Evolutionary conservation across 1,140 invertebrate genomes (phyloP).

Genomic region (Anoplolepis gracilipes): DNA sequence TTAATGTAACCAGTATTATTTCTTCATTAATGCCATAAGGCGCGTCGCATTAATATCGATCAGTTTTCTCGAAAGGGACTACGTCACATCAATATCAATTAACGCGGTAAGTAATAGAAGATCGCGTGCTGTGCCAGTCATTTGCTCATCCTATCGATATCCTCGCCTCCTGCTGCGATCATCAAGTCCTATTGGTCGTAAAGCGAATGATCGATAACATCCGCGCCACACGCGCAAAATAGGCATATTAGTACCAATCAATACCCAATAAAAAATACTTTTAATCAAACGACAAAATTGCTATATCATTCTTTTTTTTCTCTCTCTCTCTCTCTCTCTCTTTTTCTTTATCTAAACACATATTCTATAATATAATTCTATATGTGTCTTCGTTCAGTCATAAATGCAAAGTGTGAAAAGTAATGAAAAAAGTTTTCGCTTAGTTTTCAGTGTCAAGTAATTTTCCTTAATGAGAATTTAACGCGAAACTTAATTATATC

Average conservation of each 20-base stretch:
- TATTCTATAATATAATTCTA: background rate
- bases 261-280: constrained; percentile 36
- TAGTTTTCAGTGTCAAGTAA: background rate
- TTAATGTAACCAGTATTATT: constrained; percentile 11
- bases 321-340: background rate
- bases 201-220: constrained; percentile 68
- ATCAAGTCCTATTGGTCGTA: constrained; percentile 62
- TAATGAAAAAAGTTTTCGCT: background rate
- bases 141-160: constrained; percentile 67
- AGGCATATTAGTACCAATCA: constrained; percentile 43
- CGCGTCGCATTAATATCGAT: constrained; percentile 74
- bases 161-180: constrained; percentile 64
- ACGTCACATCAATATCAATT: constrained; percentile 77
- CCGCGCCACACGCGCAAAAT: constrained; percentile 36
- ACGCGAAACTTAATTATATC: background rate
- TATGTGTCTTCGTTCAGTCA: background rate
- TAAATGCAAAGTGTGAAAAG: background rate
- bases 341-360: background rate
- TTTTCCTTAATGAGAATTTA: background rate
- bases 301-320: background rate
- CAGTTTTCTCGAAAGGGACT: constrained; percentile 69
- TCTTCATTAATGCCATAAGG: constrained; percentile 58
- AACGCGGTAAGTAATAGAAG: constrained; percentile 73
- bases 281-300: constrained; percentile 51
- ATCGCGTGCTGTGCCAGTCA: constrained; percentile 70